phyloP scores from a whole-genome alignment of 1,140 invertebrate genomes.

The Phymorhynchus buccinoides region DNA sequence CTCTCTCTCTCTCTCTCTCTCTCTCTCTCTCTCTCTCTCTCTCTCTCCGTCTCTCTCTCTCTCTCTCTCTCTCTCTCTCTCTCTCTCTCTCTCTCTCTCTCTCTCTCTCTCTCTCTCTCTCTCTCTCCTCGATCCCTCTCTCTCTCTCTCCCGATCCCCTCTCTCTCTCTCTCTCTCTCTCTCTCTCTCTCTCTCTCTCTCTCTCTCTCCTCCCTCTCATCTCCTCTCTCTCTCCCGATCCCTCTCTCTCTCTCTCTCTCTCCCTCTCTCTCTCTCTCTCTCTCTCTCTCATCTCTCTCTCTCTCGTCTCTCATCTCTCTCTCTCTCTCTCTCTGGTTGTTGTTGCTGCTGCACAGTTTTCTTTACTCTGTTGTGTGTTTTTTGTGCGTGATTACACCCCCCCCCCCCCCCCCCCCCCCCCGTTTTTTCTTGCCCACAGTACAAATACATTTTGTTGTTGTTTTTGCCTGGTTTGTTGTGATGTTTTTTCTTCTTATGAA shows the following conservation, averaged over 20 bases:
- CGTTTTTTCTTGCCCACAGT: background rate
- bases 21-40: background rate
- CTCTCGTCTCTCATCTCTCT: background rate
- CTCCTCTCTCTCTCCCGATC: background rate
- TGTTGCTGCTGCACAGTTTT: background rate
- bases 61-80: background rate
- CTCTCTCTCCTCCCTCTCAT: background rate
- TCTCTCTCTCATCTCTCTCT: background rate
- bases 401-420: background rate
- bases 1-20: background rate
- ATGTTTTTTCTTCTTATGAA: too few species aligned
- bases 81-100: conserved; percentile 11
- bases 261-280: background rate
- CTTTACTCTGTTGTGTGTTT: background rate
- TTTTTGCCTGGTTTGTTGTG: too few species aligned
- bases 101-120: background rate
- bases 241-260: background rate
- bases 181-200: conserved; percentile 9
- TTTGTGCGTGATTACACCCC: background rate
- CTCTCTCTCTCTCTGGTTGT: background rate
- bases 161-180: background rate
- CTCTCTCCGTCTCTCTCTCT: background rate
- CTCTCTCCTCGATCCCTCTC: too few species aligned
- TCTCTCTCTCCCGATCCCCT: too few species aligned
- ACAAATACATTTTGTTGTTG: too few species aligned